phyloP scores from a whole-genome alignment of 1,140 invertebrate species.

The Ectropis grisescens region DNA sequence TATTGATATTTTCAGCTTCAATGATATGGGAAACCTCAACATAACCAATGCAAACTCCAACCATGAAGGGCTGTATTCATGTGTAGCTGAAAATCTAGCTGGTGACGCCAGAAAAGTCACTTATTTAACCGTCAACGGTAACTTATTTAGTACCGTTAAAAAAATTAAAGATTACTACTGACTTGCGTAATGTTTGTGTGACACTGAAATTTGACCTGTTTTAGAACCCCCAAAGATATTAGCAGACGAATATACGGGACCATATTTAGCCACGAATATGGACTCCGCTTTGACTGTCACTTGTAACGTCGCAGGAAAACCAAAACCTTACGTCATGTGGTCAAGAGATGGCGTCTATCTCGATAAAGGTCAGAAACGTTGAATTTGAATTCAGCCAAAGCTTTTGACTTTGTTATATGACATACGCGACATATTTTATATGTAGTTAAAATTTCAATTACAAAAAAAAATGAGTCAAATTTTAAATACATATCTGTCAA shows the following conservation, averaged over 20 bases:
- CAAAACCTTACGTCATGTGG: conserved; percentile 47
- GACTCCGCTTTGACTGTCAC: conserved; percentile 33
- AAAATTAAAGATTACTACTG: no score
- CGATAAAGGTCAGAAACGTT: conserved; percentile 43
- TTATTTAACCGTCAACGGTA: conserved; percentile 41
- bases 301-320: conserved; percentile 43
- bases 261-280: conserved; percentile 38
- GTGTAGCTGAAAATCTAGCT: conserved; percentile 46
- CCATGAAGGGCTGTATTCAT: conserved; percentile 38
- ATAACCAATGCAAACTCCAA: conserved; percentile 26
- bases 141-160: no score
- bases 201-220: no score
- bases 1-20: conserved; percentile 47
- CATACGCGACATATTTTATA: no score
- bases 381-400: no score
- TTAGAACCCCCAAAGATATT: conserved; percentile 47
- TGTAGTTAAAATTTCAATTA: no score
- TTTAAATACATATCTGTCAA: no score
- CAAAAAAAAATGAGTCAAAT: no score
- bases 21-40: conserved; percentile 35
- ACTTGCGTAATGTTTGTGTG: no score
- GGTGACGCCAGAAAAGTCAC: conserved; percentile 37
- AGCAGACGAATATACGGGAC: conserved; percentile 30
- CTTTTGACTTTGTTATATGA: no score
- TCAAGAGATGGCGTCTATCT: conserved; percentile 45